Evolutionary conservation across 1,140 invertebrate genomes (phyloP).

Genomic region (Drosophila micromelanica): DNA sequence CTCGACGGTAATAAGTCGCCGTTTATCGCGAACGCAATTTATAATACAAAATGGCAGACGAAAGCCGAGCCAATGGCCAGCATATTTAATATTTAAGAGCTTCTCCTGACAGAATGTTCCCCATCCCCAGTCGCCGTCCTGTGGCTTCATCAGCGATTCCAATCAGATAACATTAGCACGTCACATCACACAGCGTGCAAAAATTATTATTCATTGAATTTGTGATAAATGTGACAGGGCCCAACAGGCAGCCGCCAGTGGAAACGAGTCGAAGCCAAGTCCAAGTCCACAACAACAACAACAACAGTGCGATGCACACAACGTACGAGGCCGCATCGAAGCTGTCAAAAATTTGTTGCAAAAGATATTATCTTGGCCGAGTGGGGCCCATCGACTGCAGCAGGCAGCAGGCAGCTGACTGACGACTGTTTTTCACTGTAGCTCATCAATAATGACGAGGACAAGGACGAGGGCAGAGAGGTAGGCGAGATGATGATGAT

Average conservation of each 20-base stretch:
- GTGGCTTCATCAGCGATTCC: conserved; percentile 76
- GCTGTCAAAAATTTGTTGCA: conserved; percentile 83
- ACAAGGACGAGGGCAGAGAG: conserved; percentile 20
- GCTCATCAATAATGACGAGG: conserved; percentile 75
- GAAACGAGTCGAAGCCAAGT: conserved; percentile 6
- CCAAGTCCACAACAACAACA: conserved; percentile 11
- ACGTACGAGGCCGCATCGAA: conserved; percentile 59
- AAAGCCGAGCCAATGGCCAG: conserved; percentile 58
- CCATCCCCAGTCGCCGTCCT: conserved; percentile 11
- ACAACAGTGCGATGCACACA: conserved; percentile 33
- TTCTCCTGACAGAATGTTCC: conserved; percentile 22
- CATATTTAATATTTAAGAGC: conserved; percentile 81
- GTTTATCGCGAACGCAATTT: conserved; percentile 76
- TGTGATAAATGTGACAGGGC: conserved; percentile 83
- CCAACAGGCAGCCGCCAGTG: conserved; percentile 62
- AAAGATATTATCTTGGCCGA: conserved; percentile 75
- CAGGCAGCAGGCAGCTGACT: conserved; percentile 26
- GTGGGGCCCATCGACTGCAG: conserved; percentile 29
- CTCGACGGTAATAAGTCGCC: conserved; percentile 61
- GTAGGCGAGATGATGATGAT: conserved; percentile 10
- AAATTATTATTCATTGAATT: conserved; percentile 84
- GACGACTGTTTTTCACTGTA: conserved; percentile 49
- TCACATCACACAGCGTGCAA: conserved; percentile 82
- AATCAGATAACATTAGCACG: conserved; percentile 84
- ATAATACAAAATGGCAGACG: conserved; percentile 80